phyloP scores from a whole-genome alignment of 2,888 invertebrate species.

The Cistogaster globosa region DNA sequence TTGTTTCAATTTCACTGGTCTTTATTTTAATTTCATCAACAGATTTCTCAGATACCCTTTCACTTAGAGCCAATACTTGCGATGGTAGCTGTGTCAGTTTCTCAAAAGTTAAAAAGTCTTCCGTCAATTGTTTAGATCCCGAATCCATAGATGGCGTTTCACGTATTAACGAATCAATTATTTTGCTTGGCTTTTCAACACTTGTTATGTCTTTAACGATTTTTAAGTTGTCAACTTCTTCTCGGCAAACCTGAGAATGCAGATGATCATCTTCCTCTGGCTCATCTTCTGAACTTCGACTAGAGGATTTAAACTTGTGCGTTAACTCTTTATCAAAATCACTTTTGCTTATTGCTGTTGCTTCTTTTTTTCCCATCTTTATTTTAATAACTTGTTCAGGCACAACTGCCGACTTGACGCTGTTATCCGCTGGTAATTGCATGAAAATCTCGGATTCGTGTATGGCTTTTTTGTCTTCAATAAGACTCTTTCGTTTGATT shows the following conservation, averaged over 20 bases:
- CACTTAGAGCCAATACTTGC: conserved; percentile 60
- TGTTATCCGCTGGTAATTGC: conserved; percentile 83
- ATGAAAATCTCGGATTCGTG: conserved; percentile 83
- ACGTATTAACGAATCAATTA: conserved; percentile 56
- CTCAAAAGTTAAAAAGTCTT: conserved; percentile 79
- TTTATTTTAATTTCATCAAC: conserved; percentile 78
- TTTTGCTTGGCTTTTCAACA: conserved; percentile 73
- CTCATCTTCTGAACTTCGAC: conserved; percentile 78
- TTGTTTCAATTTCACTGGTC: conserved; percentile 40
- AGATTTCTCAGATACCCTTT: conserved; percentile 75
- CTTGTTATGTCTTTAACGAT: conserved; percentile 75
- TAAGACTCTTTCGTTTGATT: conserved; percentile 87
- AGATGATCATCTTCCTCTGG: conserved; percentile 50
- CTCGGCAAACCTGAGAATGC: conserved; percentile 27
- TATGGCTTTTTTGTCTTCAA: conserved; percentile 83
- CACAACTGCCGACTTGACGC: conserved; percentile 81
- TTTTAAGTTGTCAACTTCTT: conserved; percentile 74
- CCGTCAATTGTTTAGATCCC: conserved; percentile 78
- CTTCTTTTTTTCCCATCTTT: conserved; percentile 82
- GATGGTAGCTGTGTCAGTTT: conserved; percentile 77
- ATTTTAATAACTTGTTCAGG: conserved; percentile 82
- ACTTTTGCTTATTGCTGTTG: conserved; percentile 80
- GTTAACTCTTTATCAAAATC: conserved; percentile 83
- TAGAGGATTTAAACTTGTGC: conserved; percentile 81
- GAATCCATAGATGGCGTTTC: conserved; percentile 69